Base-by-base conservation (phyloP, 2,113 vertebrate genomes). In the Deroptyus accipitrinus region DNA sequence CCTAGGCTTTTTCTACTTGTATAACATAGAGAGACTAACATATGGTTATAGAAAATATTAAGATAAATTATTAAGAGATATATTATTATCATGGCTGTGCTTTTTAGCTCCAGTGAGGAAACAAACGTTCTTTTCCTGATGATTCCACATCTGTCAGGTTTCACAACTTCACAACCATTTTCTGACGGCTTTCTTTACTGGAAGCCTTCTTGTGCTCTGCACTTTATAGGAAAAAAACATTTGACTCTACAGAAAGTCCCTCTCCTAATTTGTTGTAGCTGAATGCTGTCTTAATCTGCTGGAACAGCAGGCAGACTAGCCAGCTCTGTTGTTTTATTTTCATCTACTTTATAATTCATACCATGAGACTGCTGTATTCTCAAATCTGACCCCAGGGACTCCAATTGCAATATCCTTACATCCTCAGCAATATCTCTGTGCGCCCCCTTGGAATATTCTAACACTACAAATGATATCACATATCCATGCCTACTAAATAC, bases 311-410 rank as follows among this genome's bases (percentile, higher is more conserved):
- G 69, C 48, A 82, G 33, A 90, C 57, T 39, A 62, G 27, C 20
- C 51, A 74, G 35, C 59, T 68, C 76, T 67, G 11, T 55, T 83
- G 42, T 64, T 88, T 86, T 94, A 25, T 86, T 92, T 90, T 92
- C 61, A 37, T 72, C 68, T 90, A 17, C 66, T 93, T 91, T 91
- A 49, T 86, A 69, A 92, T 86, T 96, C 70, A 61, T 83, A 66
- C 16, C 49, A 54, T 70, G 69, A 79, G 72, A 66, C 48, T 42
- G 27, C 70, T 76, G 33, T 62, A 66, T 79, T 82, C 88, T 92
- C 28, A 2, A 24, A 72, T 86, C 49, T 70, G 86, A 72, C 86
- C 83, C 77, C 62, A 79, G 81, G 54, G 80, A 86, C 80, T 86
- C 57, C 64, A 83, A 35, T 12, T 78, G 51, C 69, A 84, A 68